Evolutionary conservation across 2,888 invertebrate genomes (phyloP).

Genomic region (Amorpha juglandis): DNA sequence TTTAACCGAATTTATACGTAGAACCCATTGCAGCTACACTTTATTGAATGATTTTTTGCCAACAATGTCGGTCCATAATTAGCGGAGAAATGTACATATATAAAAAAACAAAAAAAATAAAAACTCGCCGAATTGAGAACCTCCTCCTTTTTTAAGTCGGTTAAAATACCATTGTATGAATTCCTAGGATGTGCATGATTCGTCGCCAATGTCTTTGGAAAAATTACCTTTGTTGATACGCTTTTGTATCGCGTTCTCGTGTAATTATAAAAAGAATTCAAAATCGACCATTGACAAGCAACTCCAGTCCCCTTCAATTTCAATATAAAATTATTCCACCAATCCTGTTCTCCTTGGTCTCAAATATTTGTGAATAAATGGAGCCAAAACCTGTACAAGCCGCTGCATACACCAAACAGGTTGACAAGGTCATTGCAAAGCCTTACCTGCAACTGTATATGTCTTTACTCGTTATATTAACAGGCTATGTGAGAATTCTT

Average conservation of each 20-base stretch:
- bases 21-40: too few species aligned
- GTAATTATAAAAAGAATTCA: neutral
- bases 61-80: too few species aligned
- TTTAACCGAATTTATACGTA: too few species aligned
- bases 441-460: neutral
- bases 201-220: neutral
- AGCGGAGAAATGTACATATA: too few species aligned
- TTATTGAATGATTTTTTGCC: too few species aligned
- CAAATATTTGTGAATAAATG: neutral
- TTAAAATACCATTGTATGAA: neutral
- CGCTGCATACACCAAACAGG: neutral
- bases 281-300: neutral
- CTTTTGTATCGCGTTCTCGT: too few species aligned
- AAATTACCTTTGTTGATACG: neutral
- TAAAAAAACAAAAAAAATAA: too few species aligned
- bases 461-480: too few species aligned
- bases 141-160: too few species aligned
- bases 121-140: too few species aligned
- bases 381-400: neutral
- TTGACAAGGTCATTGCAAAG: conserved; percentile 2
- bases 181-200: neutral
- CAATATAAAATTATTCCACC: neutral
- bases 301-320: neutral
- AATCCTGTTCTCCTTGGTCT: neutral
- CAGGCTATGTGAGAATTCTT: neutral